phyloP scores from a whole-genome alignment of 2,113 vertebrate species.

The Galeopterus variegatus region DNA sequence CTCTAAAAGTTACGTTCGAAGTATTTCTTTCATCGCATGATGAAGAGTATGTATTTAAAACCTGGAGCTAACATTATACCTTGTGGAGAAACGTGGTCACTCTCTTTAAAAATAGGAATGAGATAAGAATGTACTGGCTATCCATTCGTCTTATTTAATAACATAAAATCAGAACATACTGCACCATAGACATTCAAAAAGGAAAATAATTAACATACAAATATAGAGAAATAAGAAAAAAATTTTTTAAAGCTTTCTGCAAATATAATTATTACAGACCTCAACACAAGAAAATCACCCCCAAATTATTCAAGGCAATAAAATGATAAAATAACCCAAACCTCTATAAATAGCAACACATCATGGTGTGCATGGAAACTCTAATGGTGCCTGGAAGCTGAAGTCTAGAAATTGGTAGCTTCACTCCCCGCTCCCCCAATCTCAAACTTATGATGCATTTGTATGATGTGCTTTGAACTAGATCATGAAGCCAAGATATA shows the following conservation, averaged over 20 bases:
- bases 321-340: neutral
- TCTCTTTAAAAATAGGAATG: slow-evolving; percentile 38
- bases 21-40: slow-evolving; percentile 28
- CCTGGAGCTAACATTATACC: neutral
- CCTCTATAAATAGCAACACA: neutral
- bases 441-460: neutral
- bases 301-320: neutral
- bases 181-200: neutral
- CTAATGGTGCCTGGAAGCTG: neutral
- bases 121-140: neutral
- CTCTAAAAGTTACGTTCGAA: neutral
- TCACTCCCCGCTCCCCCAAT: neutral
- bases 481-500: neutral
- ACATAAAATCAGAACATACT: neutral
- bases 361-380: neutral
- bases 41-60: slow-evolving; percentile 24
- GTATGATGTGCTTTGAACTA: neutral
- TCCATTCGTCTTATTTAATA: neutral
- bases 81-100: neutral
- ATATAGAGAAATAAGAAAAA: neutral
- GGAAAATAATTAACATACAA: slow-evolving; percentile 17
- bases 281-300: neutral
- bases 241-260: neutral
- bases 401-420: neutral
- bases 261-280: neutral